phyloP scores from a whole-genome alignment of 2,797 vertebrate species.

The Microchirus variegatus region DNA sequence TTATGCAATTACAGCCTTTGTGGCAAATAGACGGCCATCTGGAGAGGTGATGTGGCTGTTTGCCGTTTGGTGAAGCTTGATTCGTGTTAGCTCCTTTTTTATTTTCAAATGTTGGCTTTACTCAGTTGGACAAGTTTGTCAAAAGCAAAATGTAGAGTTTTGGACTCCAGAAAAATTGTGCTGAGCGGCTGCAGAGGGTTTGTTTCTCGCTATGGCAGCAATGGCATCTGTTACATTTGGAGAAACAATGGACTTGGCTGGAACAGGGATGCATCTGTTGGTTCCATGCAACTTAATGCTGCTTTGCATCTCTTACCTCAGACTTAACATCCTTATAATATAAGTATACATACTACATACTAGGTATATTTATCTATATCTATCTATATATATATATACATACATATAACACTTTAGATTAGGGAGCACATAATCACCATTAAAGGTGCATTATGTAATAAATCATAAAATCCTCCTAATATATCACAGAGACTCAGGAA shows the following conservation, averaged over 20 bases:
- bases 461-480: no score
- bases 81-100: conserved; percentile 45
- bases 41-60: conserved; percentile 46
- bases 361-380: no score
- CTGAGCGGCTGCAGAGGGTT: conserved; percentile 11
- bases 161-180: not conserved
- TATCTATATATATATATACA: no score
- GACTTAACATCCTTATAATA: no score
- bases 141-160: conserved; percentile 6
- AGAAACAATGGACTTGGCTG: conserved; percentile 25
- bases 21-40: conserved; percentile 66
- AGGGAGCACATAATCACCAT: no score
- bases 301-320: not conserved
- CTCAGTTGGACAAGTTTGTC: conserved; percentile 15
- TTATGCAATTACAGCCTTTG: conserved; percentile 57
- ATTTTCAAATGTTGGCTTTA: conserved; percentile 12
- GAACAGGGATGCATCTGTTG: conserved; percentile 12
- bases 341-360: no score
- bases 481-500: no score
- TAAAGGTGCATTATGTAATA: no score
- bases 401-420: no score
- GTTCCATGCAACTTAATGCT: conserved; percentile 4
- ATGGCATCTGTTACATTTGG: conserved; percentile 31
- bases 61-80: conserved; percentile 39
- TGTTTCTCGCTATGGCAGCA: conserved; percentile 1